Evolutionary conservation across 2,113 vertebrate genomes (phyloP).

Genomic region (Catharus bicknelli): DNA sequence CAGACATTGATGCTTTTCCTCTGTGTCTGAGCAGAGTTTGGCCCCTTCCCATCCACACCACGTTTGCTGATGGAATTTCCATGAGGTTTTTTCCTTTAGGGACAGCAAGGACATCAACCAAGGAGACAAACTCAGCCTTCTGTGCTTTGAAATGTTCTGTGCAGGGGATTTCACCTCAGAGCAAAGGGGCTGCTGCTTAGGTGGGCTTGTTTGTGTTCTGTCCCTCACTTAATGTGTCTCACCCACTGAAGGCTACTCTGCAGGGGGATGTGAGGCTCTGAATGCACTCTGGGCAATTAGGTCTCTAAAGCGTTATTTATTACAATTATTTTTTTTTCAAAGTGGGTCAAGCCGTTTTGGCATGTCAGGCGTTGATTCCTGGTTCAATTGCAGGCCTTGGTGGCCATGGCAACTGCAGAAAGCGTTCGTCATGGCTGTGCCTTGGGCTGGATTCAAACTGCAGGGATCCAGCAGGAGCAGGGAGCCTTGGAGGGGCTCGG

Average conservation of each 20-base stretch:
- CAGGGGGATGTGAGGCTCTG: background rate
- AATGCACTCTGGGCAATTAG: background rate
- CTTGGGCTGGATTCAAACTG: constrained; percentile 72
- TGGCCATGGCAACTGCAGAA: constrained; percentile 74
- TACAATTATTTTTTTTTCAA: constrained; percentile 59
- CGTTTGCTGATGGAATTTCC: fast-evolving
- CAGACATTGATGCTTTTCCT: background rate
- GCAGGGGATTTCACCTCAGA: background rate
- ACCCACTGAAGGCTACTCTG: background rate
- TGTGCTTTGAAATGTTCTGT: fast-evolving
- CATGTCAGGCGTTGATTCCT: constrained; percentile 70
- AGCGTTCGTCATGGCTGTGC: constrained; percentile 76
- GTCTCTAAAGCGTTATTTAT: constrained; percentile 48
- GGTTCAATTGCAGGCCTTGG: constrained; percentile 64
- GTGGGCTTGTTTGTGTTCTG: constrained; percentile 32
- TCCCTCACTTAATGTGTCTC: background rate
- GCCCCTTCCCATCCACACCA: background rate
- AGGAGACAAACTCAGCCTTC: background rate
- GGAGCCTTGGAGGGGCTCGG: background rate
- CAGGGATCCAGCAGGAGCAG: constrained; percentile 44
- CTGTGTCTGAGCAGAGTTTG: background rate
- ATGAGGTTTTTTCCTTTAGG: background rate
- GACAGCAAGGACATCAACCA: background rate
- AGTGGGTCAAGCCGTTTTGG: constrained; percentile 80
- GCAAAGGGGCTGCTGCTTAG: constrained; percentile 9